Percentiles rank a stretch among this genome's conserved stretches.
Conservation (phyloP, 2,797 vertebrate species). For the Pseudochromis fuscus region DNA sequence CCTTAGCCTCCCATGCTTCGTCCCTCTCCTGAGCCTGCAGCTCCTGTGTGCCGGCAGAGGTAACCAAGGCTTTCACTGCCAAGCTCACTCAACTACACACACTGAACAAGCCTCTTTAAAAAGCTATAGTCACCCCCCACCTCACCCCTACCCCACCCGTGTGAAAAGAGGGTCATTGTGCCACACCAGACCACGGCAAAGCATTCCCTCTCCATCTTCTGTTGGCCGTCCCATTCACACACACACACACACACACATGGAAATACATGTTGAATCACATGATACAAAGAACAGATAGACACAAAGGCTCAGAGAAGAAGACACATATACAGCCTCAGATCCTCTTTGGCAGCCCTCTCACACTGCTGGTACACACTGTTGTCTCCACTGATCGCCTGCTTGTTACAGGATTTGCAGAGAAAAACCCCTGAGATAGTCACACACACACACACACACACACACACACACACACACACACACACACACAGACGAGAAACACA, state of each 20-base stretch:
- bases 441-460: slow-evolving; percentile 9
- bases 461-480: slow-evolving; percentile 4
- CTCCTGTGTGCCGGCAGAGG: slow-evolving; percentile 51
- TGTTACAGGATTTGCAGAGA: slow-evolving; percentile 35
- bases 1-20: slow-evolving; percentile 40
- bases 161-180: slow-evolving; percentile 77
- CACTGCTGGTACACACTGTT: not conserved
- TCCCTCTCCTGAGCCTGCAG: slow-evolving; percentile 54
- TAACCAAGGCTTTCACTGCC: slow-evolving; percentile 57
- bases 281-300: slow-evolving; percentile 1
- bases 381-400: slow-evolving; percentile 27
- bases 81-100: slow-evolving; percentile 49
- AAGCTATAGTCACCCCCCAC: slow-evolving; percentile 34
- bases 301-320: slow-evolving; percentile 6
- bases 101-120: slow-evolving; percentile 57
- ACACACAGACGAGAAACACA: not conserved
- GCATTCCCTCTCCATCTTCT: slow-evolving; percentile 36
- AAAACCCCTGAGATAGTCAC: slow-evolving; percentile 19
- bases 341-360: slow-evolving; percentile 23
- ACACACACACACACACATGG: slow-evolving; percentile 5
- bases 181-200: slow-evolving; percentile 54
- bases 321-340: slow-evolving; percentile 12
- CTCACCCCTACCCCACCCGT: no score
- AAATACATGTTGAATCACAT: slow-evolving; percentile 35
- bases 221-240: not conserved